Evolutionary conservation across 2,113 vertebrate genomes (phyloP).

Genomic region (Zosterops pallidus): DNA sequence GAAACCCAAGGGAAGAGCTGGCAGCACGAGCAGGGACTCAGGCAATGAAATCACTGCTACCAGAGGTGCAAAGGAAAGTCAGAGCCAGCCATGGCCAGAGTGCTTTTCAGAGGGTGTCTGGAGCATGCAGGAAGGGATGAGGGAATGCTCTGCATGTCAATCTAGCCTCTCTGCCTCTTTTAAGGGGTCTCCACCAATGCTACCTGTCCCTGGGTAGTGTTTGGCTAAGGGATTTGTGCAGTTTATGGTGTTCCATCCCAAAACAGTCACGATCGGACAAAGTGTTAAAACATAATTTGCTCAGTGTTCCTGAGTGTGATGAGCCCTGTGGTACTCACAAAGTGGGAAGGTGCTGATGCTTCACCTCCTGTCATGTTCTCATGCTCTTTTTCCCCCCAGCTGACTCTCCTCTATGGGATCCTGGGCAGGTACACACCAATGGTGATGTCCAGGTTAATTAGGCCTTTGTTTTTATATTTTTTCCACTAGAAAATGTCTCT

Average conservation of each 20-base stretch:
- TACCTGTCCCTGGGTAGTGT: background rate
- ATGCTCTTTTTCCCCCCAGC: background rate
- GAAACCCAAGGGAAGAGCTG: background rate
- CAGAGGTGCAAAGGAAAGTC: background rate
- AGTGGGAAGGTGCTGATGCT: background rate
- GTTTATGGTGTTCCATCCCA: background rate
- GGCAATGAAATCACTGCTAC: background rate
- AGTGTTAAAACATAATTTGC: background rate
- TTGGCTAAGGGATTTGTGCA: background rate
- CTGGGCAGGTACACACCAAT: background rate
- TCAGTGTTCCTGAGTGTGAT: accelerated
- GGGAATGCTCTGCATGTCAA: background rate
- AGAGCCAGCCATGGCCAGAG: background rate
- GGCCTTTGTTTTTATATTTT: background rate
- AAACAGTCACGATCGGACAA: background rate
- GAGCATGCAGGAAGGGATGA: background rate
- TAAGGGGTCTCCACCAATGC: background rate
- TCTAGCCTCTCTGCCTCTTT: background rate
- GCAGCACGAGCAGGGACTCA: background rate
- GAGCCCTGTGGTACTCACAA: background rate
- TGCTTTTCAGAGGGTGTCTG: background rate
- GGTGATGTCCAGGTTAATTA: background rate
- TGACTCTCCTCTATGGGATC: background rate
- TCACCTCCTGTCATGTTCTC: background rate
- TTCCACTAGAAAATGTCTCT: background rate